These are phyloP conservation scores for Drosophila fulvimacula DNA, from an alignment of 2,888 invertebrate species.

Conservation along the genomic window DNA sequence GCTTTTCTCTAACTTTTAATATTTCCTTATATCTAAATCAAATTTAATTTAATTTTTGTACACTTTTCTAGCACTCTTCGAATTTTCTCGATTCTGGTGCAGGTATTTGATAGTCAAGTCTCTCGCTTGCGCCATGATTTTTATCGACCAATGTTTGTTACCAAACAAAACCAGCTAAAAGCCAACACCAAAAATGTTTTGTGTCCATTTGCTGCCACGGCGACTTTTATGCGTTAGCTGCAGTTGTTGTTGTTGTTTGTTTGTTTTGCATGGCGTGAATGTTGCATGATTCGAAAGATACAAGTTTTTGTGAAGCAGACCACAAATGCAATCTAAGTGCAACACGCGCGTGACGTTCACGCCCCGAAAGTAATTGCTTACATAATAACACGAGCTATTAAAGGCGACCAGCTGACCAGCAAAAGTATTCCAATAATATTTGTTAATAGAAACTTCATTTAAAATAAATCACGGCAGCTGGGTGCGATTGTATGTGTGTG, in stretches of 20 bases:
- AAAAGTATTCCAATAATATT: constrained; percentile 10
- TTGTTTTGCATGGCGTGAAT: constrained; percentile 47
- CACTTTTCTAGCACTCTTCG: background rate
- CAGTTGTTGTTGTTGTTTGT: constrained; percentile 16
- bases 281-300: constrained; percentile 54
- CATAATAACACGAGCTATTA: constrained; percentile 28
- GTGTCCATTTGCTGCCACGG: constrained; percentile 37
- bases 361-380: constrained; percentile 52
- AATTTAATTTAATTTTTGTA: background rate
- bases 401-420: constrained; percentile 19
- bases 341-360: constrained; percentile 57
- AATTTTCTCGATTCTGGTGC: background rate
- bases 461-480: constrained; percentile 6
- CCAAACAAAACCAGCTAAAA: constrained; percentile 36
- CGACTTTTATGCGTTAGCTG: constrained; percentile 37
- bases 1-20: no score
- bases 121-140: constrained; percentile 4
- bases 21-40: no score
- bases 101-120: constrained; percentile 18
- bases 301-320: constrained; percentile 15
- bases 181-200: constrained; percentile 38
- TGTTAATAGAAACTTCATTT: constrained; percentile 2
- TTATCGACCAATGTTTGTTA: constrained; percentile 37
- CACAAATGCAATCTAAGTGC: constrained; percentile 44
- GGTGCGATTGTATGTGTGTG: constrained; percentile 1